Evolutionary conservation across 2,113 vertebrate genomes (phyloP).

Genomic region (Rhodinocichla rosea): DNA sequence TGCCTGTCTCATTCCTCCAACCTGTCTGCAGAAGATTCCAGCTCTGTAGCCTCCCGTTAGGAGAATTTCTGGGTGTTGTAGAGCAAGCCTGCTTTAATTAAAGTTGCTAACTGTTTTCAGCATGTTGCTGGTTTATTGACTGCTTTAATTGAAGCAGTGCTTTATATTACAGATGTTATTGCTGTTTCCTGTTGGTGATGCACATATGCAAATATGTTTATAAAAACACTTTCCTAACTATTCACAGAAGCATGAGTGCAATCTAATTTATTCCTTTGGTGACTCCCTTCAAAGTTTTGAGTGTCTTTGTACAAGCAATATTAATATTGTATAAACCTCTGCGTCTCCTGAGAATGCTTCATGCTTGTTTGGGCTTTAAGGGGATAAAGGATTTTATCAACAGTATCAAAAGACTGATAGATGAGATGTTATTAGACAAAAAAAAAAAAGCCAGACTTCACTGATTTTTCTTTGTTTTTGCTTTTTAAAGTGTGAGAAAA

Average conservation of each 20-base stretch:
- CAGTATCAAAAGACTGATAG: not conserved
- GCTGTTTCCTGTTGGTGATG: not conserved
- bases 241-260: not conserved
- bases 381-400: not conserved
- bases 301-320: not conserved
- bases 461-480: not conserved
- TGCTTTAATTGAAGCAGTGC: not conserved
- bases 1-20: not conserved
- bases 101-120: not conserved
- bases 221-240: not conserved
- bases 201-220: not conserved
- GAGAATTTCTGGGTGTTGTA: not conserved
- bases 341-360: not conserved
- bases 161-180: not conserved
- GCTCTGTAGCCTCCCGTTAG: not conserved
- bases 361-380: not conserved
- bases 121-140: not conserved
- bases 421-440: not conserved
- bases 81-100: not conserved
- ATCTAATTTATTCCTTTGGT: not conserved
- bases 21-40: not conserved
- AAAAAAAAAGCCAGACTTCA: not conserved
- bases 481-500: not conserved
- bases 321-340: not conserved
- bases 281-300: not conserved